Percentiles rank a stretch among this genome's conserved stretches.
phyloP scores from a whole-genome alignment of 1,140 invertebrate genomes.

The Battus philenor region DNA sequence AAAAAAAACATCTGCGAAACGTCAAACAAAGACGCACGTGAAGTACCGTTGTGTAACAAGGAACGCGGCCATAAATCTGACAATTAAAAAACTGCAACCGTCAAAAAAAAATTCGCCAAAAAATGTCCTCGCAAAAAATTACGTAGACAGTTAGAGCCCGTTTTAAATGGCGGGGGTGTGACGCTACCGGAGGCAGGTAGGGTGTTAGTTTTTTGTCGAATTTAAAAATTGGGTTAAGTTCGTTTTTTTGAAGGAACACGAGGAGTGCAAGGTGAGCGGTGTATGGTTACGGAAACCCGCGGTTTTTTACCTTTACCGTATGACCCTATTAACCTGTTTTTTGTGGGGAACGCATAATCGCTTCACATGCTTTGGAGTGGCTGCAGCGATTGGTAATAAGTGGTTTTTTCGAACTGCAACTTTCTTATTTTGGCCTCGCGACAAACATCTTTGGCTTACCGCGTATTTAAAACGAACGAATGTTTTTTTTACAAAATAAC shows the following conservation, averaged over 20 bases:
- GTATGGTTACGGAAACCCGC: slow-evolving; percentile 64
- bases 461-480: too few relatives aligned
- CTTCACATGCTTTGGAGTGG: slow-evolving; percentile 53
- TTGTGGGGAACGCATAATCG: slow-evolving; percentile 38
- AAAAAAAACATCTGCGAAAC: slow-evolving; percentile 49
- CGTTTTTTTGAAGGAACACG: slow-evolving; percentile 60
- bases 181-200: slow-evolving; percentile 60
- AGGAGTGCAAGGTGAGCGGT: slow-evolving; percentile 59
- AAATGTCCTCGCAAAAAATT: slow-evolving; percentile 41
- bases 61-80: slow-evolving; percentile 46
- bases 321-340: slow-evolving; percentile 59
- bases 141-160: slow-evolving; percentile 46
- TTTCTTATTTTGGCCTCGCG: slow-evolving; percentile 1
- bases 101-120: slow-evolving; percentile 49
- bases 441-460: too few relatives aligned
- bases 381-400: slow-evolving; percentile 13
- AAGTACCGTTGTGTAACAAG: slow-evolving; percentile 51
- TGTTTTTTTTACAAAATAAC: too few relatives aligned
- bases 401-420: slow-evolving; percentile 3
- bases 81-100: slow-evolving; percentile 42
- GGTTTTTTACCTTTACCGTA: slow-evolving; percentile 48
- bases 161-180: slow-evolving; percentile 42
- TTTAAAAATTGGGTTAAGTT: slow-evolving; percentile 67
- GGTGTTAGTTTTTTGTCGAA: slow-evolving; percentile 42
- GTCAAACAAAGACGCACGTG: slow-evolving; percentile 35